Conservation (phyloP, 2,888 invertebrate species). For the Campoplex nolae region DNA sequence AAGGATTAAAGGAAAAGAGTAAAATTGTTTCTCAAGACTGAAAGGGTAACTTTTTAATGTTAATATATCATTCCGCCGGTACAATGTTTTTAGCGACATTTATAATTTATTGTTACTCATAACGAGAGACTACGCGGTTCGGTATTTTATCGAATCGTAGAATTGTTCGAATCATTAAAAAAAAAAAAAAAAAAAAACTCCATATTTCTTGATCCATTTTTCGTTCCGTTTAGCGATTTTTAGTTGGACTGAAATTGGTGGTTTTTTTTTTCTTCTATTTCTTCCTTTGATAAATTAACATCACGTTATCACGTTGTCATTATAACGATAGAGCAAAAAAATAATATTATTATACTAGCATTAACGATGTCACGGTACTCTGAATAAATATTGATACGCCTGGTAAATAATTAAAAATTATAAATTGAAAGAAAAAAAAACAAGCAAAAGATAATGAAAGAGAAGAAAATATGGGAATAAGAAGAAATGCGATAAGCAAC, state of each 20-base stretch:
- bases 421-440: not conserved
- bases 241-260: not conserved
- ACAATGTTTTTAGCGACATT: slow-evolving; percentile 41
- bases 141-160: slow-evolving; percentile 50
- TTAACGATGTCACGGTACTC: slow-evolving; percentile 52
- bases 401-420: not conserved
- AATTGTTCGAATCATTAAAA: slow-evolving; percentile 17
- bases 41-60: slow-evolving; percentile 71
- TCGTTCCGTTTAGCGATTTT: not conserved
- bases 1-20: slow-evolving; percentile 40
- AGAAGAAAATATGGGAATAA: not conserved
- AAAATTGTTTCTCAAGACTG: slow-evolving; percentile 78
- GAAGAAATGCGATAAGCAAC: slow-evolving; percentile 48
- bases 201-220: not conserved
- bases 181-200: slow-evolving; percentile 18
- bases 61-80: slow-evolving; percentile 64
- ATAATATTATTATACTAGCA: slow-evolving; percentile 50
- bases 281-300: not conserved
- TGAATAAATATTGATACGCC: slow-evolving; percentile 59
- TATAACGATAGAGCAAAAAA: slow-evolving; percentile 51
- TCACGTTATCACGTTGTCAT: not conserved
- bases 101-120: slow-evolving; percentile 38
- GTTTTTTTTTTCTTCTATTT: not conserved
- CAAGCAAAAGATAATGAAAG: not conserved
- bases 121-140: slow-evolving; percentile 32